Evolutionary conservation across 92 coral and sea anemone species (phyloP).

Genomic region (Phenganax subtilis): DNA sequence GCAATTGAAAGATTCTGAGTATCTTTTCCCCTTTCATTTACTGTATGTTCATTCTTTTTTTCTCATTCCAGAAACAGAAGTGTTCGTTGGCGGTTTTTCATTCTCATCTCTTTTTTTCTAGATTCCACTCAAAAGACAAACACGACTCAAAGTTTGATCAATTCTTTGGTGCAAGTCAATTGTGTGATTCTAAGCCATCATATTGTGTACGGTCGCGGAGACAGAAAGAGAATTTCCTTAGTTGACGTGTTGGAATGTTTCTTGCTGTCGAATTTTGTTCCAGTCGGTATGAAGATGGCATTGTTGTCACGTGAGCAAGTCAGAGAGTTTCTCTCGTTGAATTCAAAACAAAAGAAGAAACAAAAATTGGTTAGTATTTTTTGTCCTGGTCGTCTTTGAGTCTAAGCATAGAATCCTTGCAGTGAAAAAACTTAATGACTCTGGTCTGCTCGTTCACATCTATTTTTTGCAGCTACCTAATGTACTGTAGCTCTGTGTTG

Average conservation of each 20-base stretch:
- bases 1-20: too few relatives aligned
- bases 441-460: too few relatives aligned
- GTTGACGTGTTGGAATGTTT: constrained; percentile 81
- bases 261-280: constrained; percentile 60
- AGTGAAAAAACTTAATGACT: too few relatives aligned
- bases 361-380: constrained; percentile 63
- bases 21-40: too few relatives aligned
- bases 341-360: constrained; percentile 53
- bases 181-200: constrained; percentile 72
- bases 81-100: not conserved
- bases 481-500: too few relatives aligned
- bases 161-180: constrained; percentile 82
- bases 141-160: constrained; percentile 22
- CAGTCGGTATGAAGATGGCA: constrained; percentile 76
- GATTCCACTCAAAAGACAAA: not conserved
- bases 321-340: constrained; percentile 66
- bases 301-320: constrained; percentile 67
- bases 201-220: constrained; percentile 42
- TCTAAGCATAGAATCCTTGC: too few relatives aligned
- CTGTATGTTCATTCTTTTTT: too few relatives aligned
- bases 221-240: constrained; percentile 53
- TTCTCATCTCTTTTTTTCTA: not conserved
- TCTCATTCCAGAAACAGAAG: not conserved
- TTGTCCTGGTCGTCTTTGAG: not conserved
- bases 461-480: too few relatives aligned